These are phyloP conservation scores for Plagiodera versicolora DNA, from an alignment of 2,888 invertebrate genomes.

Conservation along the genomic window DNA sequence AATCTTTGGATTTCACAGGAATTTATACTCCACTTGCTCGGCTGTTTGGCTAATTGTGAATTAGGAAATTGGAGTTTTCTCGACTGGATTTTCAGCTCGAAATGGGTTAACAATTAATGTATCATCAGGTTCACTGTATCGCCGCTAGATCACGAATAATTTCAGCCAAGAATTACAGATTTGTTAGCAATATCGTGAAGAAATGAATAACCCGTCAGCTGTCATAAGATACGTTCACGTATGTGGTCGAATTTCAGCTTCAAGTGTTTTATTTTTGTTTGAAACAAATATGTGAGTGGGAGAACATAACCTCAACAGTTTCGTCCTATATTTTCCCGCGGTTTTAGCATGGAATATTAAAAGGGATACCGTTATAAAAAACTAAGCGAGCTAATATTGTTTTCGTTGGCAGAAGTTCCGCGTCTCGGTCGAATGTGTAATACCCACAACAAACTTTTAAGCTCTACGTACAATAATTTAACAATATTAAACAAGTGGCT, in stretches of 20 bases:
- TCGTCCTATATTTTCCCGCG: slow-evolving; percentile 12
- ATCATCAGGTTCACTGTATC: no score
- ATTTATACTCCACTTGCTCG: neutral
- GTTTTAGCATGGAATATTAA: slow-evolving; percentile 15
- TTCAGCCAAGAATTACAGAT: no score
- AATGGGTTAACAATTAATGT: neutral
- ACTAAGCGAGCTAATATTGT: slow-evolving; percentile 27
- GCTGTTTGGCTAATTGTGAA: neutral
- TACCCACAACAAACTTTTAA: slow-evolving; percentile 40
- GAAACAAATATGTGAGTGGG: no score
- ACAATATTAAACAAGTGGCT: slow-evolving; percentile 44
- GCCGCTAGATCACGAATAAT: no score
- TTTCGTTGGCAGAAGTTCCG: slow-evolving; percentile 22
- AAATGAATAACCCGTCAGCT: no score
- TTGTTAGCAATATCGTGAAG: no score
- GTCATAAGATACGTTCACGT: no score
- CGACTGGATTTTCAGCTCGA: neutral
- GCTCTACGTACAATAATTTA: slow-evolving; percentile 40
- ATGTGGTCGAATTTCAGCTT: no score
- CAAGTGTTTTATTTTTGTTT: no score
- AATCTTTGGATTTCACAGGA: neutral
- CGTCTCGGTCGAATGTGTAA: slow-evolving; percentile 28
- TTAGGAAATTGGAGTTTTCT: neutral
- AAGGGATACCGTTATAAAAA: slow-evolving; percentile 20
- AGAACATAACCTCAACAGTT: no score